A percentile compares a stretch with the other conserved stretches of the same genome.
Conservation (phyloP, 2,797 vertebrate genomes). For the Harpagifer antarcticus region DNA sequence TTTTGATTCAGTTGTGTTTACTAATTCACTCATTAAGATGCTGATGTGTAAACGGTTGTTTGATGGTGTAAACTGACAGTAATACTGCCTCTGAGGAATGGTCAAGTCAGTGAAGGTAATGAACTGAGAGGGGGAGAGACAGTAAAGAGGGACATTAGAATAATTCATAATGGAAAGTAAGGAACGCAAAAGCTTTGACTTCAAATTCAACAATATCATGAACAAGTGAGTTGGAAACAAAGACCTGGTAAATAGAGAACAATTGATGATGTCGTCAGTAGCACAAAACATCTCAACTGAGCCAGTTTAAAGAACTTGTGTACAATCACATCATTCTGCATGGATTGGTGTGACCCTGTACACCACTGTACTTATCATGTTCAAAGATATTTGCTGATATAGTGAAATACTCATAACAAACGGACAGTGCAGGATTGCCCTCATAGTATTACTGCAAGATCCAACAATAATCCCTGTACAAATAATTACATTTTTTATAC, state of each 20-base stretch:
- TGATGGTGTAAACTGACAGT: not conserved
- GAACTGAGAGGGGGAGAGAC: not conserved
- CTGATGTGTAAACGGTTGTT: not conserved
- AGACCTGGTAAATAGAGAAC: slow-evolving; percentile 27
- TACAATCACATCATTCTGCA: not conserved
- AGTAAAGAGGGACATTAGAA: not conserved
- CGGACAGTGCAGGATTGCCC: not conserved
- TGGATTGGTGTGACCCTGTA: slow-evolving; percentile 10
- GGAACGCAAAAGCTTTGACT: slow-evolving; percentile 9
- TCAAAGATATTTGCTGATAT: slow-evolving; percentile 15
- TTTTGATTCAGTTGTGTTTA: slow-evolving; percentile 4
- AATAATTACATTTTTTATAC: not conserved
- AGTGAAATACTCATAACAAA: slow-evolving; percentile 3
- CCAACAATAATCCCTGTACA: not conserved
- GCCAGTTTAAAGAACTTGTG: slow-evolving; percentile 15
- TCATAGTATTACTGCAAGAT: not conserved
- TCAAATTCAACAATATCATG: not conserved
- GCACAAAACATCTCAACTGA: slow-evolving; percentile 12
- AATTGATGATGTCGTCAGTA: slow-evolving; percentile 9
- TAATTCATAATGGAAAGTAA: not conserved
- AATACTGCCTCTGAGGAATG: not conserved
- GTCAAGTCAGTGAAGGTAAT: slow-evolving; percentile 5
- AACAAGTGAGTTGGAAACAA: slow-evolving; percentile 9
- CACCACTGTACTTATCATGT: slow-evolving; percentile 11
- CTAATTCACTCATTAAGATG: not conserved